Conservation (phyloP, 2,113 vertebrate genomes). For the Bubo blakistoni region DNA sequence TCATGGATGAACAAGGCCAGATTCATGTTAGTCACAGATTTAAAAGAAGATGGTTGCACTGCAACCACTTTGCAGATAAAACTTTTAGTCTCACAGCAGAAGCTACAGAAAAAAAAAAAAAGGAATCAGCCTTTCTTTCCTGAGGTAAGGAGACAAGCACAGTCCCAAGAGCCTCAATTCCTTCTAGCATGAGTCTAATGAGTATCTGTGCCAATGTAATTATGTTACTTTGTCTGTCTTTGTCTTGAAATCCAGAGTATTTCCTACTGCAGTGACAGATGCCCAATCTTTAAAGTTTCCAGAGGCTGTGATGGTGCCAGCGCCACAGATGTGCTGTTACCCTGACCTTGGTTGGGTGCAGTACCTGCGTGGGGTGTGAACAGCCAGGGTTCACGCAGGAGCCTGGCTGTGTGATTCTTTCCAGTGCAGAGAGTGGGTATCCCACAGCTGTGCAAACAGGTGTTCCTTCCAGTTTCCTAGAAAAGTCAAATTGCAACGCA, state of each 20-base stretch:
- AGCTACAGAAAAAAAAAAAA: background rate
- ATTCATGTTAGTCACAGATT: background rate
- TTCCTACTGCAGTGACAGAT: background rate
- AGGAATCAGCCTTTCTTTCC: background rate
- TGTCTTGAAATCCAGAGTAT: background rate
- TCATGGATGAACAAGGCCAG: background rate
- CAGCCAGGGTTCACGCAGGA: background rate
- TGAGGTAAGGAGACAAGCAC: background rate
- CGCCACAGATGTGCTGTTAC: background rate
- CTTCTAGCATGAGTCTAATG: background rate
- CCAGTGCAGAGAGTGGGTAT: background rate
- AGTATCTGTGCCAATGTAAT: background rate
- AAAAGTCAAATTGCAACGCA: background rate
- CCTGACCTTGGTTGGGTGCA: background rate
- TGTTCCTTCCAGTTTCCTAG: no score
- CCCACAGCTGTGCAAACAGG: slow-evolving; percentile 26
- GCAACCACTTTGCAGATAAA: background rate
- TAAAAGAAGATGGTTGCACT: background rate
- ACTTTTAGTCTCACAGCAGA: no score
- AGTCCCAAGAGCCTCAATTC: background rate
- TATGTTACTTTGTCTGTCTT: background rate
- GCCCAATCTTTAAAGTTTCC: background rate
- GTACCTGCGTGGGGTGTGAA: no score
- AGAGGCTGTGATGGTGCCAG: background rate
- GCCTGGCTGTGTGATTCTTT: background rate